Evolutionary conservation across 2,888 invertebrate species (phyloP).

Genomic region (Yponomeuta malinellus): DNA sequence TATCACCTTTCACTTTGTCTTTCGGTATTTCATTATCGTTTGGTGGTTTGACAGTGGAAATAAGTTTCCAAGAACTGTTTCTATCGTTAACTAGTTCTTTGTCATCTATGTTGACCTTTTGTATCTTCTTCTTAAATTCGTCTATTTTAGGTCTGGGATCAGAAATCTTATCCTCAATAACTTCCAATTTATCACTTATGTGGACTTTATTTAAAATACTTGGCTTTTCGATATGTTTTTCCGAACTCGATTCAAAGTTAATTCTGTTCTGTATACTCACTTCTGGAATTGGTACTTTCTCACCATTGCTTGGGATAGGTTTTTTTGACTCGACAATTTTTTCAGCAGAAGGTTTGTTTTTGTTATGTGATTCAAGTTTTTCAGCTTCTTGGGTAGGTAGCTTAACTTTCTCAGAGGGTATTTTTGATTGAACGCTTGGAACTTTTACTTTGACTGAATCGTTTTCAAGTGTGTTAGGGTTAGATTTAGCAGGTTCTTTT

Average conservation of each 20-base stretch:
- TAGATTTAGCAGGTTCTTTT: not conserved
- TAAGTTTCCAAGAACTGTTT: constrained; percentile 75
- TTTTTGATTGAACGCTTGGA: not conserved
- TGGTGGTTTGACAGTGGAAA: constrained; percentile 74
- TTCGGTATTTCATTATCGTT: constrained; percentile 53
- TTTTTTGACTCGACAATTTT: not conserved
- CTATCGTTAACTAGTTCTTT: constrained; percentile 55
- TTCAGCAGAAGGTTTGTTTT: not conserved
- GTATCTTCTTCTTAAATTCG: constrained; percentile 66
- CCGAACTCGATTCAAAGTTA: not conserved
- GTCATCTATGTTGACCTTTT: constrained; percentile 64
- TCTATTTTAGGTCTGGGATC: constrained; percentile 54
- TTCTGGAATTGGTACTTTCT: not conserved
- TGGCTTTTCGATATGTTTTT: too few species aligned
- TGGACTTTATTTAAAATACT: too few species aligned
- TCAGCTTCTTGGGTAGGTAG: not conserved
- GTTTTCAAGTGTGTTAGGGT: not conserved
- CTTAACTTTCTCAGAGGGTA: not conserved
- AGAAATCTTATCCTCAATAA: constrained; percentile 27
- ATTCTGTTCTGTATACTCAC: not conserved
- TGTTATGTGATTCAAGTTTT: not conserved
- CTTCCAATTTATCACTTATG: not conserved
- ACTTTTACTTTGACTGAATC: not conserved
- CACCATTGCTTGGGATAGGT: not conserved
- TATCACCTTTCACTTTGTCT: constrained; percentile 53